Base-by-base conservation (phyloP, 2,113 vertebrate genomes). In the Brachionichthys hirsutus region DNA sequence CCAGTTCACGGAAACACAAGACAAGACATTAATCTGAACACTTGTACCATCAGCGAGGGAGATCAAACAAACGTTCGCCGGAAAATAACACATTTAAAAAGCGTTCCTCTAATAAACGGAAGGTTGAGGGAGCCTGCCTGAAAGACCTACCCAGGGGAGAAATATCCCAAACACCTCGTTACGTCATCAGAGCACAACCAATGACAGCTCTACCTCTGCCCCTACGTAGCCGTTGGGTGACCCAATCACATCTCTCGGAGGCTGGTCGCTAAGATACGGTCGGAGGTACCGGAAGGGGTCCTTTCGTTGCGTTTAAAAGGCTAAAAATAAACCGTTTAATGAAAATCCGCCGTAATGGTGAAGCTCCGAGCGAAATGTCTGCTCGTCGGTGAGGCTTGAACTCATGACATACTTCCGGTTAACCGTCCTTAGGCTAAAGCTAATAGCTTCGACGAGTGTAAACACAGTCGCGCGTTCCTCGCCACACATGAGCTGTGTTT, bases 341-440 rank as follows among this genome's bases (percentile, higher is more conserved):
- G 20, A 18, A 7, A 18, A 1, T 44, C 17, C 11, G 0, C 6
- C 9, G 3, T 12, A 1, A 93, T 93, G 91, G 91, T 91, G 77
- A 92, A 90, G 36, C 50, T 93, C 53, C 85, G 92, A 60, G 89
- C 91, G 11, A 80, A 78, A 18, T 92, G 91, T 72, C 70, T 93
- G 62, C 61, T 93, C 17, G 70, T 90, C 20, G 91, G 92, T 93
- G 85, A 69, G 62, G 34, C 16, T 71, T 73, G 5, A 22, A 3
- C 4, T 4, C 9, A 6, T 38, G 9, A 9, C 36, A 10, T 9
- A 13, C 13, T 42, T 10, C 11, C 12, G 40, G 40, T 12, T 4
- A 38, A 30, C 24, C 4, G 4, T 9, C 4, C 36, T 4, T 4
- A 38, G 36, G 9, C 12, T 11, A 38, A 38, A 11, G 36, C 36